These are phyloP conservation scores for Philopedon plagiatum DNA, from an alignment of 2,888 invertebrate genomes.

Conservation along the genomic window DNA sequence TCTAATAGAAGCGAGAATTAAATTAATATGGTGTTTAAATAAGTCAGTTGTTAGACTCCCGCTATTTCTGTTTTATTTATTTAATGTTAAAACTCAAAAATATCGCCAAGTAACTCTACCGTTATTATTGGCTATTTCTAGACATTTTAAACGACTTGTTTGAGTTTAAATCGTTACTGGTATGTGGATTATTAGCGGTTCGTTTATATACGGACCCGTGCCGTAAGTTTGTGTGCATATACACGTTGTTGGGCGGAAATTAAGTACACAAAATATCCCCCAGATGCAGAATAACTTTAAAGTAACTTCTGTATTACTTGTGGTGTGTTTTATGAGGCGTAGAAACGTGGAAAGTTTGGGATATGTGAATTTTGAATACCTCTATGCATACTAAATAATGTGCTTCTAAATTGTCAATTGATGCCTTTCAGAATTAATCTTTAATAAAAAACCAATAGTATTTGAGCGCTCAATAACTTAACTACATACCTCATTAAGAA, in stretches of 20 bases:
- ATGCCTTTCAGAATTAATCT: background rate
- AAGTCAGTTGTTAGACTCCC: too few species aligned
- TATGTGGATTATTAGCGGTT: slow-evolving; percentile 57
- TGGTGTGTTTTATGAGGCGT: slow-evolving; percentile 46
- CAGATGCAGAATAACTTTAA: slow-evolving; percentile 58
- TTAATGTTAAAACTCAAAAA: too few species aligned
- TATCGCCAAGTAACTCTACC: slow-evolving; percentile 1
- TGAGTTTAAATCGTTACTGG: slow-evolving; percentile 43
- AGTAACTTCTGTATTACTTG: slow-evolving; percentile 51
- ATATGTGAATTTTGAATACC: slow-evolving; percentile 43
- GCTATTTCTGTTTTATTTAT: too few species aligned
- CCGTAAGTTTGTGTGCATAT: slow-evolving; percentile 57
- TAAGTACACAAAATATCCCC: slow-evolving; percentile 59
- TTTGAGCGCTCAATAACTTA: too few species aligned
- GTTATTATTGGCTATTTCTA: slow-evolving; percentile 33
- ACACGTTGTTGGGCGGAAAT: slow-evolving; percentile 60
- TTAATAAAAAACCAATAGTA: background rate
- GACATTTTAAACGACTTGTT: slow-evolving; percentile 33
- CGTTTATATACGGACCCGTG: slow-evolving; percentile 62
- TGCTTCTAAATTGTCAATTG: background rate
- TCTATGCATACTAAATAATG: slow-evolving; percentile 21
- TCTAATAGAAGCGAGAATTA: too few species aligned
- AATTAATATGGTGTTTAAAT: too few species aligned
- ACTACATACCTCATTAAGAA: too few species aligned
- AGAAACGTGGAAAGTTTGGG: slow-evolving; percentile 40